phyloP scores from a whole-genome alignment of 2,888 invertebrate genomes.

The Girardia tigrina region DNA sequence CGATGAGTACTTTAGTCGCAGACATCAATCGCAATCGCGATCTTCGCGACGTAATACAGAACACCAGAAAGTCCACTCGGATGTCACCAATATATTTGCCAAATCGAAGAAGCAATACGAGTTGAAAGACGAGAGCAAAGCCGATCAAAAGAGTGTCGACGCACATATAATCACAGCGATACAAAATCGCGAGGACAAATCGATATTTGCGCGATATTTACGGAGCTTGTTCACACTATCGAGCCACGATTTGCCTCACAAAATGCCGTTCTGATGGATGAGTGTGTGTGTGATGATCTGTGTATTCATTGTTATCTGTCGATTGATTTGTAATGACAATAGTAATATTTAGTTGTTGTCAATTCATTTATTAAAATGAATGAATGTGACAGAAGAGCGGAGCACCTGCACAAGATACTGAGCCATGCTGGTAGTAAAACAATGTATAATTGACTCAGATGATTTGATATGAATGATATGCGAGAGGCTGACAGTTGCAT shows the following conservation, averaged over 20 bases:
- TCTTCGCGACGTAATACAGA: too few species aligned
- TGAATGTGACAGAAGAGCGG: too few species aligned
- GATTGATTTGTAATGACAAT: too few species aligned
- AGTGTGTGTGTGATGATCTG: too few species aligned
- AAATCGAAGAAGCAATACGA: not conserved
- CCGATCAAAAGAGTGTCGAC: slow-evolving; percentile 63
- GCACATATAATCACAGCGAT: slow-evolving; percentile 67
- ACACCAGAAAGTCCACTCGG: not conserved
- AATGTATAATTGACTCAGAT: too few species aligned
- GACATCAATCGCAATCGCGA: not conserved
- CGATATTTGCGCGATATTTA: slow-evolving; percentile 73
- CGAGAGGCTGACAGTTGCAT: too few species aligned
- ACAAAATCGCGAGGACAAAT: slow-evolving; percentile 68
- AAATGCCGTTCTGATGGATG: slow-evolving; percentile 77
- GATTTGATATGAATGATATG: too few species aligned
- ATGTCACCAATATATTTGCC: slow-evolving; percentile 20
- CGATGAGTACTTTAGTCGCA: slow-evolving; percentile 21
- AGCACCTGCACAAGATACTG: too few species aligned
- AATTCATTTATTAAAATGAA: too few species aligned
- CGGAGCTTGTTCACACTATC: slow-evolving; percentile 78
- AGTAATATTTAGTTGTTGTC: too few species aligned
- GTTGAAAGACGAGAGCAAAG: slow-evolving; percentile 56
- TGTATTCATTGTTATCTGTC: too few species aligned
- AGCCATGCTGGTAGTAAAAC: too few species aligned
- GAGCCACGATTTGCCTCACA: slow-evolving; percentile 86